These are phyloP conservation scores for Saturnia japonica DNA, from an alignment of 2,888 invertebrate genomes.

Conservation along the genomic window DNA sequence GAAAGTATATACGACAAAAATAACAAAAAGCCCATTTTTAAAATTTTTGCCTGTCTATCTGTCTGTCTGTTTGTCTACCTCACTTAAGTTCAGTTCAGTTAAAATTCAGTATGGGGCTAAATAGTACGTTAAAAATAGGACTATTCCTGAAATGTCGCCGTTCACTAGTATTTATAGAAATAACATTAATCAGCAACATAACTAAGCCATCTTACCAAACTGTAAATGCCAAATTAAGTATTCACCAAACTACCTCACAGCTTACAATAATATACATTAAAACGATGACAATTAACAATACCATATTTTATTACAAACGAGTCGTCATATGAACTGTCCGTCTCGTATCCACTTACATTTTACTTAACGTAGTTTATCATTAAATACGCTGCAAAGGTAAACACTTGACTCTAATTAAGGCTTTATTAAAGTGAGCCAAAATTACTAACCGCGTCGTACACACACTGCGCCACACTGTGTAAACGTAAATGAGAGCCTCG, in stretches of 20 bases:
- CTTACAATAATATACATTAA: too few relatives aligned
- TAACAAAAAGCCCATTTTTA: too few relatives aligned
- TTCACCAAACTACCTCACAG: background rate
- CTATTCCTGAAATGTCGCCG: background rate
- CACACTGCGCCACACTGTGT: conserved; percentile 12
- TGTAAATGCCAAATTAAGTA: background rate
- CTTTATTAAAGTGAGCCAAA: conserved; percentile 46
- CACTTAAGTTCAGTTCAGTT: too few relatives aligned
- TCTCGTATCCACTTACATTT: background rate
- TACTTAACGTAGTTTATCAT: conserved; percentile 7
- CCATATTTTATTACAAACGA: background rate
- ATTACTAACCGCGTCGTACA: conserved; percentile 33
- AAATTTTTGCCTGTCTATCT: too few relatives aligned
- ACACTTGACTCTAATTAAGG: conserved; percentile 43
- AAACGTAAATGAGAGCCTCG: conserved; percentile 18
- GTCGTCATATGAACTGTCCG: background rate
- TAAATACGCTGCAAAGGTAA: conserved; percentile 27
- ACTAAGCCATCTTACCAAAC: background rate
- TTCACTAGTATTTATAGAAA: too few relatives aligned
- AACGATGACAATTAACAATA: background rate
- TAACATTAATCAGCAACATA: background rate
- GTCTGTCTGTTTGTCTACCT: too few relatives aligned
- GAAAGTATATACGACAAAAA: too few relatives aligned
- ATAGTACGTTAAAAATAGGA: too few relatives aligned
- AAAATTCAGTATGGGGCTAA: too few relatives aligned